A percentile compares a stretch with the other conserved stretches of the same genome.
These are phyloP conservation scores for Oplegnathus fasciatus DNA, from an alignment of 2,113 vertebrate genomes.

Conservation along the genomic window DNA sequence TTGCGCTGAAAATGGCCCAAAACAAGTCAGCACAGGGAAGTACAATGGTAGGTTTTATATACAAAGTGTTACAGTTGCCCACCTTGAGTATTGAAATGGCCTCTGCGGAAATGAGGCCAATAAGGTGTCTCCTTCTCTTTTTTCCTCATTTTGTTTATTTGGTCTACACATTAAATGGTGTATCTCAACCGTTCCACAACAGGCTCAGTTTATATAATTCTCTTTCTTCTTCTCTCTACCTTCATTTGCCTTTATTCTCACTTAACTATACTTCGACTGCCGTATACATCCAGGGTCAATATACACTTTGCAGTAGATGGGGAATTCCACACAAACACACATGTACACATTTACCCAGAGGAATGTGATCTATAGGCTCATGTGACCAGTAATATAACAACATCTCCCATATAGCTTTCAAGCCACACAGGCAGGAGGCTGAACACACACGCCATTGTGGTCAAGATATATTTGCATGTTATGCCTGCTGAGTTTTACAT, in stretches of 20 bases:
- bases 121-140: not conserved
- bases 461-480: conserved; percentile 58
- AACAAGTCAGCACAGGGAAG: not conserved
- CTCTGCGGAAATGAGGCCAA: not conserved
- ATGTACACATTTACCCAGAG: not conserved
- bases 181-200: not conserved
- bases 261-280: not conserved
- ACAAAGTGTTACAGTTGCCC: not conserved
- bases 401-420: conserved; percentile 4
- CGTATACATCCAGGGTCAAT: not conserved
- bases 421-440: not conserved
- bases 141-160: not conserved
- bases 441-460: not conserved
- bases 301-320: not conserved
- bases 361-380: conserved; percentile 23
- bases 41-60: not conserved
- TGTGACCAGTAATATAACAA: conserved; percentile 7
- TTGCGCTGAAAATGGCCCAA: too few species aligned
- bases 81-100: not conserved
- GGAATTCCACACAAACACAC: conserved; percentile 19
- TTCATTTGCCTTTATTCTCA: not conserved
- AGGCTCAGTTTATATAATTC: not conserved
- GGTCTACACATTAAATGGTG: not conserved
- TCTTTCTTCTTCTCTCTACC: not conserved
- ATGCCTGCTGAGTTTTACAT: conserved; percentile 52